A percentile compares a stretch with the other conserved stretches of the same genome.
Evolutionary conservation across 2,797 vertebrate species (phyloP).

Genomic region (Antennarius maculatus): DNA sequence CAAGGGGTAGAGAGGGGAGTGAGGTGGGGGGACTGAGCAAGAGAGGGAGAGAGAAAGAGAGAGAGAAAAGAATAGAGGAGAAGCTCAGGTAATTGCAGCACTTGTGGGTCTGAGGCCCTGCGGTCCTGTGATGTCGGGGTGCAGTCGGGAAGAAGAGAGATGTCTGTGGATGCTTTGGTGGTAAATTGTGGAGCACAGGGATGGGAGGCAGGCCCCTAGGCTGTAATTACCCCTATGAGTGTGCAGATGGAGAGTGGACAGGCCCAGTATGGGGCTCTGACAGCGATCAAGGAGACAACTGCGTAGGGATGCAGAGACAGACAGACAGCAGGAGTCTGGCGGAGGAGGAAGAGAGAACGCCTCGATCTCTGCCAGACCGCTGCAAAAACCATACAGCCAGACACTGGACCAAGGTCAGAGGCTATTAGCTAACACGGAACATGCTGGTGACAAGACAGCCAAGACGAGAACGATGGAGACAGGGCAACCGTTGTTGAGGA

Average conservation of each 20-base stretch:
- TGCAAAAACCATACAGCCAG: slow-evolving; percentile 63
- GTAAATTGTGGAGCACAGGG: slow-evolving; percentile 80
- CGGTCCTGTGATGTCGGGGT: slow-evolving; percentile 81
- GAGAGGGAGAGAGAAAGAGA: slow-evolving; percentile 34
- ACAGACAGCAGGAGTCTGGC: slow-evolving; percentile 67
- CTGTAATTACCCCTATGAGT: slow-evolving; percentile 83
- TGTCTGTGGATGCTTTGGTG: slow-evolving; percentile 78
- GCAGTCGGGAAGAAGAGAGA: slow-evolving; percentile 78
- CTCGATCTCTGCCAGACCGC: slow-evolving; percentile 53
- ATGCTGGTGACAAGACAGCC: slow-evolving; percentile 64
- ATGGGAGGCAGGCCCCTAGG: slow-evolving; percentile 76
- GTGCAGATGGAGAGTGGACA: slow-evolving; percentile 77
- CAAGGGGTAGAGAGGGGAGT: slow-evolving; percentile 52
- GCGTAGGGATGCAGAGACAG: slow-evolving; percentile 49
- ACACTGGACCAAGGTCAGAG: slow-evolving; percentile 76
- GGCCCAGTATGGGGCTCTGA: slow-evolving; percentile 75
- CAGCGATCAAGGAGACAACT: slow-evolving; percentile 72
- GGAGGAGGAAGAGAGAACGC: slow-evolving; percentile 60
- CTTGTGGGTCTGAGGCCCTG: slow-evolving; percentile 81
- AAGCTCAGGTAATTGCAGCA: slow-evolving; percentile 85
- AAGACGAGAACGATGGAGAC: slow-evolving; percentile 46
- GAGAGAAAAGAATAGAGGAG: slow-evolving; percentile 71
- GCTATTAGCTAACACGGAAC: slow-evolving; percentile 72
- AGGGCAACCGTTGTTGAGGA: slow-evolving; percentile 12
- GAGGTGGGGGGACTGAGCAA: slow-evolving; percentile 18